phyloP scores from a whole-genome alignment of 2,113 vertebrate genomes.

The Caracal caracal region DNA sequence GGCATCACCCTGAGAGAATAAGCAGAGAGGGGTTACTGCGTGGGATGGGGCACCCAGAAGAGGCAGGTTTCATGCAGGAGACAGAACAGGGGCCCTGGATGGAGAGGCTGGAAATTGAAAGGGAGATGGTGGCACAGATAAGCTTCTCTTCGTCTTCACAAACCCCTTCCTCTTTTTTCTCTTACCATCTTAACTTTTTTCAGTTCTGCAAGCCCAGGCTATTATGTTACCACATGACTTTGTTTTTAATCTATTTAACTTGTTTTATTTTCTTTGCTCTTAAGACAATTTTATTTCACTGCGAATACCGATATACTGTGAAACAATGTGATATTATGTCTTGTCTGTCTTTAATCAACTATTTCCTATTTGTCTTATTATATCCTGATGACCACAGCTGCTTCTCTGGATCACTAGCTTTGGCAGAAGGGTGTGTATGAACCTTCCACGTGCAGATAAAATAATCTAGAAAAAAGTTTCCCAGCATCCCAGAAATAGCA shows the following conservation, averaged over 20 bases:
- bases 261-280: background rate
- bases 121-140: fast-evolving
- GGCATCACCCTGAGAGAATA: background rate
- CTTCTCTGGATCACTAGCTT: background rate
- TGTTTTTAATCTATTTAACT: background rate
- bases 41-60: no score
- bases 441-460: background rate
- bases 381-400: background rate
- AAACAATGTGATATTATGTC: background rate
- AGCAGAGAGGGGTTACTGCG: background rate
- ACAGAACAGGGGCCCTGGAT: background rate
- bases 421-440: background rate
- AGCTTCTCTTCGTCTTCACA: background rate
- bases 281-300: background rate
- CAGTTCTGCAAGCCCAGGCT: background rate
- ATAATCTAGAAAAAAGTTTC: background rate
- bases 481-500: background rate
- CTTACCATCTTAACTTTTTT: background rate
- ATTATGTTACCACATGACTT: background rate
- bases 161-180: background rate
- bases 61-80: background rate
- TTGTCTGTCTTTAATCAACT: background rate
- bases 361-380: background rate
- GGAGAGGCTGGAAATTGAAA: background rate
- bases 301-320: background rate